Evolutionary conservation across 2,797 vertebrate species (phyloP), one percentile per base, ranked within the genome.

Genomic region (Chelonia mydas): DNA sequence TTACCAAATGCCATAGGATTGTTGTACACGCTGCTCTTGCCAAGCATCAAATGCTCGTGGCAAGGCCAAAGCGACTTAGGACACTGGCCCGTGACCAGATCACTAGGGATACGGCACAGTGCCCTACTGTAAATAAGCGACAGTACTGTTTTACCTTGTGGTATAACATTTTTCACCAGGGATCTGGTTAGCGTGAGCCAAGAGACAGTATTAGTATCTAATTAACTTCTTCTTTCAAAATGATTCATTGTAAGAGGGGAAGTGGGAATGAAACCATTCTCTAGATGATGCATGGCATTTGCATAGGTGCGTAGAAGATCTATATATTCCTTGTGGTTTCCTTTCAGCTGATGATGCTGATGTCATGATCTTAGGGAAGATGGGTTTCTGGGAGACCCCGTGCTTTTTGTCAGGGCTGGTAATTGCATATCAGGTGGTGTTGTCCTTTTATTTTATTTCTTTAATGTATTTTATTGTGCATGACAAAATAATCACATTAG

Each of bases 261-360:
- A 96, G 96, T 17, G 10, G 88, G 91, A 93, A 94, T 93, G 80
- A 85, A 91, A 92, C 89, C 0, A 28, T 91, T 90, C 93, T 96
- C 82, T 87, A 65, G n/a, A 33, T 74, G 87, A 72, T 93, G 21
- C 50, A 91, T 84, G 50, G 7, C 49, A 4, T 47, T 76, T 76
- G 23, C 74, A 45, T 77, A 41, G 50, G 84, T 19, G 19, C 1
- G 1, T 80, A 12, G 89, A 86, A 5, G 84, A 77, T 41, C 68
- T 21, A 61, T 5, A 11, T 94, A 95, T 97, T 96, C 91, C 94
- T 91, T 87, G 83, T 87, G 89, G 86, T 95, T 97, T 97, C 92
- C 92, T 96, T 94, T 83, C 54, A 90, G 90, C 87, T 50, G 80
- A 77, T 0, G 79, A 94, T 88, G 89, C 78, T 28, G 1, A 41